A percentile compares a stretch with the other conserved stretches of the same genome.
These are phyloP conservation scores for Pelodiscus sinensis DNA, from an alignment of 2,113 vertebrate species.

Conservation along the genomic window DNA sequence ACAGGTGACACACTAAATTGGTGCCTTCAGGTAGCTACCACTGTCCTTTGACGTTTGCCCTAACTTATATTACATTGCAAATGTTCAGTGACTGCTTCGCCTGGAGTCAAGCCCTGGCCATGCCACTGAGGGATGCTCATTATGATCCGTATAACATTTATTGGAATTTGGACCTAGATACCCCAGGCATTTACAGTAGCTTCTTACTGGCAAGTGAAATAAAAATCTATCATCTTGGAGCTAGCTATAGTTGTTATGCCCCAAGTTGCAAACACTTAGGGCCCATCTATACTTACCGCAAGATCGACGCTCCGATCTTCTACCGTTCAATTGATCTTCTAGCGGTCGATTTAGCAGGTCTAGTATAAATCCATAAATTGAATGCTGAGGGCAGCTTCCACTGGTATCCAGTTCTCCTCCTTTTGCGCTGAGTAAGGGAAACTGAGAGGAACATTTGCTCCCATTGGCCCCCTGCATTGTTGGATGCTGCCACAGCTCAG, in stretches of 20 bases:
- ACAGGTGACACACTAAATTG: background rate
- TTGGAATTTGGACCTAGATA: background rate
- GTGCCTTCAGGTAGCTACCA: background rate
- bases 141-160: background rate
- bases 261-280: background rate
- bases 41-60: background rate
- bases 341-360: too few species aligned
- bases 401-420: too few species aligned
- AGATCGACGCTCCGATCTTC: too few species aligned
- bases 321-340: too few species aligned
- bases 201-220: background rate
- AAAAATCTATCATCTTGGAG: accelerated
- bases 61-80: background rate
- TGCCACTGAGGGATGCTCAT: background rate
- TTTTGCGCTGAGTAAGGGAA: too few species aligned
- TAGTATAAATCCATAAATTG: too few species aligned
- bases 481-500: too few species aligned
- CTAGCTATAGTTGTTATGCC: background rate
- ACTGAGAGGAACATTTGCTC: too few species aligned
- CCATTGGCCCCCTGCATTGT: too few species aligned
- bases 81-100: background rate
- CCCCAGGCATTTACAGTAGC: background rate
- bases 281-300: too few species aligned
- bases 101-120: background rate
- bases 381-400: too few species aligned